Percentiles rank a stretch among this genome's conserved stretches.
Evolutionary conservation across 2,113 vertebrate species (phyloP).

Genomic region (Nibea albiflora): DNA sequence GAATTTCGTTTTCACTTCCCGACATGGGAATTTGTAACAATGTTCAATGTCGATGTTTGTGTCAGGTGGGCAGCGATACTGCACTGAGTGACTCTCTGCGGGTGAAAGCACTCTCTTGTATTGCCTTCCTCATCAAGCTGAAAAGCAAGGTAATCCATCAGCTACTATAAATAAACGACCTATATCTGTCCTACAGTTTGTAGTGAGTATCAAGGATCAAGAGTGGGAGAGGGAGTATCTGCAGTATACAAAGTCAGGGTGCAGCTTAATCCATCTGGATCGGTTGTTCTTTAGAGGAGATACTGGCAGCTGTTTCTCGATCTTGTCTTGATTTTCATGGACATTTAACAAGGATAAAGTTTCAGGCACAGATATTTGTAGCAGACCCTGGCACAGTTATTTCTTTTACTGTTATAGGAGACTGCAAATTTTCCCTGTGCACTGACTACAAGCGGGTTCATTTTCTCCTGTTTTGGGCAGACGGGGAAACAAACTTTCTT

Average conservation of each 20-base stretch:
- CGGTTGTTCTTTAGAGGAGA: background rate
- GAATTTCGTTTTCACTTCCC: background rate
- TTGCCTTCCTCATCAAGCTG: conserved; percentile 88
- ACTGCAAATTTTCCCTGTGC: background rate
- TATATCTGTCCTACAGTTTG: background rate
- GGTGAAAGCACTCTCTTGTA: conserved; percentile 87
- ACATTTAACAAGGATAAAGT: background rate
- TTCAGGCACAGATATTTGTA: background rate
- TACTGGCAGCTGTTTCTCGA: background rate
- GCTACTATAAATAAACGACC: background rate
- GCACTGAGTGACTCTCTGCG: conserved; percentile 84
- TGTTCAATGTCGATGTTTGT: conserved; percentile 27
- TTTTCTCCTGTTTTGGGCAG: background rate
- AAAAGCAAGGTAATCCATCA: conserved; percentile 85
- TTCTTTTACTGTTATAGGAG: background rate
- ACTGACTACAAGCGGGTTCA: background rate
- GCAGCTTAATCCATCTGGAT: background rate
- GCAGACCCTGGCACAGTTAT: background rate
- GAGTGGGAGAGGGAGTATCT: background rate
- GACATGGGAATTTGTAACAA: background rate
- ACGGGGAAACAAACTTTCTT: background rate
- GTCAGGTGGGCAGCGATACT: conserved; percentile 85
- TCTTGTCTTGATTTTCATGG: background rate
- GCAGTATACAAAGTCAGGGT: background rate
- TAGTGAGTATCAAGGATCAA: background rate